These are phyloP conservation scores for Tangara arthus DNA, from an alignment of 2,797 vertebrate genomes.

Conservation along the genomic window DNA sequence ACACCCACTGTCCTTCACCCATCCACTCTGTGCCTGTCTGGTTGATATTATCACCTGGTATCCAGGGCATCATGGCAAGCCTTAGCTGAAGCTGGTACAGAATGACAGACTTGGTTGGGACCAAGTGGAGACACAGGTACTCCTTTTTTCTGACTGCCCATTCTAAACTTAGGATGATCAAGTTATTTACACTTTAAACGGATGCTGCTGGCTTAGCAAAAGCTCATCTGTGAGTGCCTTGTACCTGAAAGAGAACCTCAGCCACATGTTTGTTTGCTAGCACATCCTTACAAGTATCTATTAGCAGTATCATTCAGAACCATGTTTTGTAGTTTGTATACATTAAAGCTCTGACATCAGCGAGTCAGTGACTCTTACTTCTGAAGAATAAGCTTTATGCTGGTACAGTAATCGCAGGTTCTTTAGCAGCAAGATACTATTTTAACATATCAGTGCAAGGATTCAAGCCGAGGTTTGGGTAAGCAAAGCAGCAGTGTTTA, in stretches of 20 bases:
- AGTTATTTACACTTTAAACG: not conserved
- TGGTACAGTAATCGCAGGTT: not conserved
- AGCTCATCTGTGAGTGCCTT: not conserved
- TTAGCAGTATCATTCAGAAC: not conserved
- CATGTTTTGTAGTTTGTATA: not conserved
- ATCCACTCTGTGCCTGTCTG: not conserved
- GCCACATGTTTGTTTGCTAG: not conserved
- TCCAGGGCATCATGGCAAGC: not conserved
- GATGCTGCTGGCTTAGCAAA: not conserved
- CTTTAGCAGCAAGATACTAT: not conserved
- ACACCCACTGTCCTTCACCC: not conserved
- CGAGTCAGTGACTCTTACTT: not conserved
- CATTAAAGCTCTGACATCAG: not conserved
- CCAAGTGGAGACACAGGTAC: not conserved
- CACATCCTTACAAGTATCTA: not conserved
- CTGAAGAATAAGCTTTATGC: not conserved
- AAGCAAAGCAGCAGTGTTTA: not conserved
- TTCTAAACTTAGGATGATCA: not conserved
- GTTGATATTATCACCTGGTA: not conserved
- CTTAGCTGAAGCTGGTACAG: not conserved
- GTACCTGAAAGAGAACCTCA: not conserved
- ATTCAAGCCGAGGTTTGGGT: not conserved
- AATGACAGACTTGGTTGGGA: not conserved
- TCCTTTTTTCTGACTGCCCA: not conserved
- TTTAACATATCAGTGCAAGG: conserved; percentile 5